A percentile compares a stretch with the other conserved stretches of the same genome.
Conservation (phyloP, 1,140 invertebrate species). For the Ips nitidus region DNA sequence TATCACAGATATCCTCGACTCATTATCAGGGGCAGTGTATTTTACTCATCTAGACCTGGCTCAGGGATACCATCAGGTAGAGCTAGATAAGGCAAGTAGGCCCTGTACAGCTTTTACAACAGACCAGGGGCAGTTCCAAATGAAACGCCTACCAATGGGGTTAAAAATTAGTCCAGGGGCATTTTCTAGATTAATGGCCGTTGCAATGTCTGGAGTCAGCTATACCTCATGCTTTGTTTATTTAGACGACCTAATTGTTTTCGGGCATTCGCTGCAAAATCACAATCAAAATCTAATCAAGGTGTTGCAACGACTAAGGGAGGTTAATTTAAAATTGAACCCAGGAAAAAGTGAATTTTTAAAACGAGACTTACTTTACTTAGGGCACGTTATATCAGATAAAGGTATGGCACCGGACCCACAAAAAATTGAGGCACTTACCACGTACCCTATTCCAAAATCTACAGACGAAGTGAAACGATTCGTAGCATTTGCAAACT, state of each 20-base stretch:
- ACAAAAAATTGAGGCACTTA: conserved; percentile 49
- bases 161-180: conserved; percentile 40
- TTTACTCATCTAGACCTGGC: too few species aligned
- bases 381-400: conserved; percentile 53
- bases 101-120: conserved; percentile 44
- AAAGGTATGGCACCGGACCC: conserved; percentile 52
- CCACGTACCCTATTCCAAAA: conserved; percentile 41
- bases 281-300: conserved; percentile 47
- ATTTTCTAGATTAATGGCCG: conserved; percentile 40
- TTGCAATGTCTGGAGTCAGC: conserved; percentile 40
- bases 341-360: conserved; percentile 56
- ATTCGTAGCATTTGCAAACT: conserved; percentile 50
- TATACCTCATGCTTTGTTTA: conserved; percentile 38
- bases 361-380: conserved; percentile 51
- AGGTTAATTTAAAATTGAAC: conserved; percentile 53
- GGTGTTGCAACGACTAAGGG: conserved; percentile 46
- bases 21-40: too few species aligned
- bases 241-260: conserved; percentile 53
- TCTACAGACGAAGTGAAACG: conserved; percentile 42
- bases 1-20: too few species aligned
- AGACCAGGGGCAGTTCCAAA: conserved; percentile 38
- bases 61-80: too few species aligned
- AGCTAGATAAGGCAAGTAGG: conserved; percentile 48
- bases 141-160: conserved; percentile 39
- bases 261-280: conserved; percentile 44